Conservation (phyloP, 2,888 invertebrate species). For the Oxytorus armatus region DNA sequence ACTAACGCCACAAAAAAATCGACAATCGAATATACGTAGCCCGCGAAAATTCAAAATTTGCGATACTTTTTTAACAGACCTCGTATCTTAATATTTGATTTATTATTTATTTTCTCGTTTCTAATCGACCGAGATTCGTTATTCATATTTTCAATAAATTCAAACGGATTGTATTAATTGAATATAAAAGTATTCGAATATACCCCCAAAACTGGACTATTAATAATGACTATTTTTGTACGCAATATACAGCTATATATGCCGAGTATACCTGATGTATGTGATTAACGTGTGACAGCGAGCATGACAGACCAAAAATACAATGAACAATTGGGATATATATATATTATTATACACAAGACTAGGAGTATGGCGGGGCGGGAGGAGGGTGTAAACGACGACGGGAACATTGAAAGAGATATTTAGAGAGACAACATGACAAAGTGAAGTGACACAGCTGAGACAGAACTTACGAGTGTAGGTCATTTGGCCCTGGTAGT, state of each 20-base stretch:
- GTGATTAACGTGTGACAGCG: conserved; percentile 62
- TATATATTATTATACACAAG: no score
- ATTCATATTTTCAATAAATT: not conserved
- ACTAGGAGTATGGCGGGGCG: conserved; percentile 19
- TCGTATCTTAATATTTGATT: no score
- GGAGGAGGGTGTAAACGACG: no score
- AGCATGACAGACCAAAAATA: conserved; percentile 67
- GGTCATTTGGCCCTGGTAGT: conserved; percentile 91
- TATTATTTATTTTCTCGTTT: not conserved
- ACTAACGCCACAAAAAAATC: no score
- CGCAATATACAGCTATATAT: conserved; percentile 40
- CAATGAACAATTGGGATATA: conserved; percentile 63
- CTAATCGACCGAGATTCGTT: not conserved
- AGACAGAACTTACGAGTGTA: conserved; percentile 90
- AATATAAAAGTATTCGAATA: not conserved
- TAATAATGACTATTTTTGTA: not conserved
- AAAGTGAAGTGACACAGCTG: conserved; percentile 73
- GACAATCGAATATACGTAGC: no score
- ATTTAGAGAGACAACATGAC: conserved; percentile 73
- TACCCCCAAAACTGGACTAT: conserved; percentile 3
- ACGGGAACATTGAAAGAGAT: conserved; percentile 67
- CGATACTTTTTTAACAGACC: no score
- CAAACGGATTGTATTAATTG: not conserved
- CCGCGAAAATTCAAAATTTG: no score
- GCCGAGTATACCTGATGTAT: conserved; percentile 66